Conservation (phyloP, 1,140 invertebrate species). For the Ladona fulva region DNA sequence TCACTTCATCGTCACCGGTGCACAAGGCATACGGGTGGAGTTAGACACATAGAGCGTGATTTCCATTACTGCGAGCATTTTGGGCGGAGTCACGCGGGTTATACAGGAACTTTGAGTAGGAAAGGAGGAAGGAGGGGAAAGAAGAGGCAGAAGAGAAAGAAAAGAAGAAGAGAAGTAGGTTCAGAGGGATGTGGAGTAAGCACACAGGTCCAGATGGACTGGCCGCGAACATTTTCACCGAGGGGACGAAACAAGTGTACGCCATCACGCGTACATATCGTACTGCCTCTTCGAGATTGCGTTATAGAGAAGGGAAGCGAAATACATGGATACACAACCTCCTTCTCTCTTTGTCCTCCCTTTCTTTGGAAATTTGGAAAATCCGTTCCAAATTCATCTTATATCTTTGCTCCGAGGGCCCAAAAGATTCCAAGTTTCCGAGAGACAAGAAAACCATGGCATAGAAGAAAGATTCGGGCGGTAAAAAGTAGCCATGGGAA, state of each 20-base stretch:
- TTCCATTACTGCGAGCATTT: conserved; percentile 9
- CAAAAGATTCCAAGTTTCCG: no score
- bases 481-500: no score
- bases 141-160: no score
- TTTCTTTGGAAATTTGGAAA: no score
- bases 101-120: not conserved
- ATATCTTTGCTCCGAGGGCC: no score
- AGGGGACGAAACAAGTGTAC: not conserved
- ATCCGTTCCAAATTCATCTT: no score
- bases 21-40: no score
- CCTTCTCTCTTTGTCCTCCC: no score
- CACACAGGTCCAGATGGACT: no score
- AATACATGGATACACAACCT: not conserved
- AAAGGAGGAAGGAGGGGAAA: not conserved
- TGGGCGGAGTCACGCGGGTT: not conserved
- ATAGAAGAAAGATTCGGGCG: no score
- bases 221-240: not conserved
- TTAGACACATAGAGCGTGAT: not conserved
- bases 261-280: not conserved
- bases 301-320: not conserved
- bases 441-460: no score
- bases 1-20: no score
- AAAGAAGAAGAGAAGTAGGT: not conserved
- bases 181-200: not conserved
- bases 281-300: not conserved